Evolutionary conservation across 30 jellyfish, hydroid and myxozoan species (phyloP), one percentile per base, ranked within the genome.

Genomic region (Rhopilema esculentum): DNA sequence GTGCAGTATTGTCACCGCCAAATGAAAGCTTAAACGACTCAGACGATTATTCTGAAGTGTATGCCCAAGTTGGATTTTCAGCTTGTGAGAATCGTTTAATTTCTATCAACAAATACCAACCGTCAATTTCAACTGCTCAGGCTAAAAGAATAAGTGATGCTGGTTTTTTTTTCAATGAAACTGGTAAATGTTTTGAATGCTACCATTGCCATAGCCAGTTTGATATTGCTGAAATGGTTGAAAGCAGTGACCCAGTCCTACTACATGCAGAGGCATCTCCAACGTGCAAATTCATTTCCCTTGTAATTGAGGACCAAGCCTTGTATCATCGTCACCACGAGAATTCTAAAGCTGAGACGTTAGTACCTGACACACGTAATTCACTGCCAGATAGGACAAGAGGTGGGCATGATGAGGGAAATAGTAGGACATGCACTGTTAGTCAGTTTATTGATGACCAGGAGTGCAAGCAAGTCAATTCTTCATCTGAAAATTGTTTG

Each of bases 191-290:
- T 0, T 80, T 80, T 80, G 90, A 80, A 31, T 80, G 90, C 30
- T 65, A 52, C 61, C 7, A 51, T 40, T 80, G 90, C 69, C 90
- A 80, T 33, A 66, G 73, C 52, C 90, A 66, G 75, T 80, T 80
- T 65, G 90, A 80, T 22, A 27, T 49, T 9, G 27, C 23, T 16
- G 90, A 80, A 16, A 49, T 80, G 22, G 29, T 80, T 9, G 32
- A 65, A 17, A 20, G 82, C 51, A 70, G 68, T 23, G 73, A 80
- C 50, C 73, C 82, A 4, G 33, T 68, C 49, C 22, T 22, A 6
- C 33, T 65, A 25, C 90, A 80, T 48, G 31, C 64, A 67, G 90
- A 80, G 22, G 40, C 19, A 16, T 20, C 31, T 28, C 71, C 82
- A 18, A 2, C 69, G 0, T 80, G 90, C 57, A 65, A 22, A n/a